Evolutionary conservation across 2,797 vertebrate species (phyloP).

Genomic region (Parambassis ranga): DNA sequence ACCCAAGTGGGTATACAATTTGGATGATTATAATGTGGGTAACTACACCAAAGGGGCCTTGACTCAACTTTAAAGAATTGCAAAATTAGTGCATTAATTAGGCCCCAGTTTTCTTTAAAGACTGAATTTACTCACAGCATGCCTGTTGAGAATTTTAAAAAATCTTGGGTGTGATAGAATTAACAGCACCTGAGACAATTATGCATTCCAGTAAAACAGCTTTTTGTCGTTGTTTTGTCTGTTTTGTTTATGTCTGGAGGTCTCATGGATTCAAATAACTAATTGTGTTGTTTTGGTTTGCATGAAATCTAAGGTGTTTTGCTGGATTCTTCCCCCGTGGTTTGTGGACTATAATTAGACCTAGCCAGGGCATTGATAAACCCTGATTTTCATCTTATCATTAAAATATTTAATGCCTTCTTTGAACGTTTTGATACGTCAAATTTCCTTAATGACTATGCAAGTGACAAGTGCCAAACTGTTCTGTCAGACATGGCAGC

Average conservation of each 20-base stretch:
- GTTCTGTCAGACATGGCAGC: background rate
- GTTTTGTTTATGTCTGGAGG: too few relatives aligned
- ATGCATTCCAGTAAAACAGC: background rate
- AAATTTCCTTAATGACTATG: conserved; percentile 27
- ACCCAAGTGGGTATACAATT: background rate
- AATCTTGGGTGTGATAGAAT: background rate
- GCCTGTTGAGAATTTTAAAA: background rate
- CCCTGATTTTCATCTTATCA: background rate
- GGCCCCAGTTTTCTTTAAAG: background rate
- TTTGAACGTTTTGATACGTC: conserved; percentile 5
- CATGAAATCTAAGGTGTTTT: background rate
- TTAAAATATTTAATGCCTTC: background rate
- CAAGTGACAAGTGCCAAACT: conserved; percentile 16
- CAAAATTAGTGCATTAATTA: conserved; percentile 8
- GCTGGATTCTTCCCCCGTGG: background rate
- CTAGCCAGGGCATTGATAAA: background rate
- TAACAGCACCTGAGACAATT: background rate
- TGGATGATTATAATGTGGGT: conserved; percentile 1
- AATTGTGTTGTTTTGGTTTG: conserved; percentile 9
- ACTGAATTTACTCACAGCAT: background rate
- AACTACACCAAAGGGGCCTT: background rate
- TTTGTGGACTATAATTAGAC: background rate
- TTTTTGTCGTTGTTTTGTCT: background rate
- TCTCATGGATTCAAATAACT: too few relatives aligned
- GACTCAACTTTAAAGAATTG: conserved; percentile 17